Base-by-base conservation (phyloP, 2,888 invertebrate species). In the Athalia circularis region DNA sequence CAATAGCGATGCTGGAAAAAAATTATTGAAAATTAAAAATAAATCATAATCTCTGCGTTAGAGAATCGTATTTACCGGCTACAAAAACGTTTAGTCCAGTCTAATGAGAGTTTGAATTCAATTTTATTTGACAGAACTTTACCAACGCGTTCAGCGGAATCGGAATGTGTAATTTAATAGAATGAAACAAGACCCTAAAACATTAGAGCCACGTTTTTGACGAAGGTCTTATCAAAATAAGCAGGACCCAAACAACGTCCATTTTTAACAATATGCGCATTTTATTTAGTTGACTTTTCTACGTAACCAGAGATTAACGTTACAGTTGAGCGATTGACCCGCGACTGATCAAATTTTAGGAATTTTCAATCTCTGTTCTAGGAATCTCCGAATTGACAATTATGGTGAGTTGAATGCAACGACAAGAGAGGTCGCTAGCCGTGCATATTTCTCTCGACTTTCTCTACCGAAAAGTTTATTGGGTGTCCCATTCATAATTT, bases 91-190 rank as follows among this genome's bases (percentile, higher is more conserved):
- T 11, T 54, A 3, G 54, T 52, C 15, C 11, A 5, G 15, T 5
- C 29, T 45, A 29, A 68, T 11, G 7, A 11, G n/a, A 64, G 5
- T 64, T 64, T n/a, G n/a, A 3, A 54, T 54, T 52, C 52, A 52
- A 68, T 65, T 65, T 5, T 29, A 54, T 68, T 43, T 59, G 72
- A 59, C 72, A 61, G 72, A 72, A 72, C 72, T 72, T 72, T 59
- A 72, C 15, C 72, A 72, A 59, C 72, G 45, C 59, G 59, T 59
- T 7, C 13, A 65, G 11, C 5, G n/a, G 54, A 52, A 11, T 13
- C 52, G 29, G 8, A 57, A 59, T 59, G 45, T 72, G 48, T 57
- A 70, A 72, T 72, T 72, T 59, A 29, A 68, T 43, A n/a, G 47
- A 15, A 50, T 52, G 52, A 52, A 68, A 52, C 54, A 68, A 11